phyloP scores from a whole-genome alignment of 2,888 invertebrate species.

The Diogma glabrata region DNA sequence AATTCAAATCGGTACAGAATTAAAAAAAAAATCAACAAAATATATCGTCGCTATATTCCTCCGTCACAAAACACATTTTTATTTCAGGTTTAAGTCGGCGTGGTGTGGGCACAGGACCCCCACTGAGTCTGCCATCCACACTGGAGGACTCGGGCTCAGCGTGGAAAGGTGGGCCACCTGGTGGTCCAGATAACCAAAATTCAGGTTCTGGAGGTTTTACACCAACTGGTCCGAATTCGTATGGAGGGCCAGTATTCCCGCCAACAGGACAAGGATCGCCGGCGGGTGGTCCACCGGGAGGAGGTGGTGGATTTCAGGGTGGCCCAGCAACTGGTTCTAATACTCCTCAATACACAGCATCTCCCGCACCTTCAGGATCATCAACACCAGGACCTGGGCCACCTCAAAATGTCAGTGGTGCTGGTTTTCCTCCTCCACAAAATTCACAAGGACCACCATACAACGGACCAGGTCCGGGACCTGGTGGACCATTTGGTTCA shows the following conservation, averaged over 20 bases:
- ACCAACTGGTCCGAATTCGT: slow-evolving; percentile 37
- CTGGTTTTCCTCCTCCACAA: slow-evolving; percentile 42
- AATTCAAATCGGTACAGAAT: background rate
- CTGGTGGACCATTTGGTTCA: slow-evolving; percentile 54
- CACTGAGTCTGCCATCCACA: slow-evolving; percentile 56
- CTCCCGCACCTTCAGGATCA: slow-evolving; percentile 70
- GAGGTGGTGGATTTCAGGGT: slow-evolving; percentile 44
- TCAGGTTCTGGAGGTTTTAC: slow-evolving; percentile 46
- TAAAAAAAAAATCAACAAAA: no score
- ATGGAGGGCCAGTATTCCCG: slow-evolving; percentile 45
- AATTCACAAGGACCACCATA: slow-evolving; percentile 46
- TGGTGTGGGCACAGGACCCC: slow-evolving; percentile 41
- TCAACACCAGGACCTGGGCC: slow-evolving; percentile 71
- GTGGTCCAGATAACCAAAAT: slow-evolving; percentile 52
- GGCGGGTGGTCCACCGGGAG: slow-evolving; percentile 37
- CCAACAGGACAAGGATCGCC: slow-evolving; percentile 66
- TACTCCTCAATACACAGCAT: slow-evolving; percentile 75
- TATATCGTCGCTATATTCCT: background rate
- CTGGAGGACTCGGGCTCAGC: slow-evolving; percentile 63
- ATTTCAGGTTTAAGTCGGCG: slow-evolving; percentile 82
- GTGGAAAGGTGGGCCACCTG: slow-evolving; percentile 65
- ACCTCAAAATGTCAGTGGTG: slow-evolving; percentile 43
- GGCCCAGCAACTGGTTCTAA: slow-evolving; percentile 62
- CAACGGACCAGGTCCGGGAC: slow-evolving; percentile 49
- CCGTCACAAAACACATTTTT: no score